Base-by-base conservation (phyloP, 2,113 vertebrate species). In the Irena cyanogastra region DNA sequence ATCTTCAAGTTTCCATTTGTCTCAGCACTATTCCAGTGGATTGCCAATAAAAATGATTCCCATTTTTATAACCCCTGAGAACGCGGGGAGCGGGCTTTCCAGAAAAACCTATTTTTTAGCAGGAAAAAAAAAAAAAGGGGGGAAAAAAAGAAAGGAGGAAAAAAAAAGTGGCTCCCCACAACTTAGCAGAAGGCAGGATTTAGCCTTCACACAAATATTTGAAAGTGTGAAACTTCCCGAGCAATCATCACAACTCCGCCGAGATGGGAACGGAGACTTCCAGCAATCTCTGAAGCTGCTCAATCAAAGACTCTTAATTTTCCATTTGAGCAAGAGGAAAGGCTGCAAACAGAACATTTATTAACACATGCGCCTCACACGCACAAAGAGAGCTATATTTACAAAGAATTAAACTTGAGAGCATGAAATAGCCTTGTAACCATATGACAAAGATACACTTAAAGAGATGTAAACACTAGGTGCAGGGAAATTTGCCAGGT, bases 1-100 rank as follows among this genome's bases (percentile, higher is more conserved):
- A 98, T 98, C 98, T 98, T 95, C 97, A 97, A 96, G 97, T 98
- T 98, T 98, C 98, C 98, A 98, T 98, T 98, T 98, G 98, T 98
- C 98, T 98, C 98, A 98, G 98, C 98, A 97, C 97, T 98, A 97
- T 98, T 97, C 97, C 97, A 96, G 97, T 93, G 97, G 98, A 98
- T 97, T 98, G 98, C 98, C 98, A 98, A 98, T 98, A 98, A 98
- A 98, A 98, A 98, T 98, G 71, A 98, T 97, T 98, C 98, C 98
- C 98, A 97, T 98, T 98, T 98, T 98, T 98, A 98, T 98, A 98
- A 98, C 98, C 98, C 97, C 96, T 96, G 98, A 98, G 98, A 98
- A 98, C 2, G 16, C 3, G 80, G 81, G 95, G 96, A 97, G 89
- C 9, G 54, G 77, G 80, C 94, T 97, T 98, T 97, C 97, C 94